Conservation (phyloP, 2,888 invertebrate species). For the Anarsia innoxiella region DNA sequence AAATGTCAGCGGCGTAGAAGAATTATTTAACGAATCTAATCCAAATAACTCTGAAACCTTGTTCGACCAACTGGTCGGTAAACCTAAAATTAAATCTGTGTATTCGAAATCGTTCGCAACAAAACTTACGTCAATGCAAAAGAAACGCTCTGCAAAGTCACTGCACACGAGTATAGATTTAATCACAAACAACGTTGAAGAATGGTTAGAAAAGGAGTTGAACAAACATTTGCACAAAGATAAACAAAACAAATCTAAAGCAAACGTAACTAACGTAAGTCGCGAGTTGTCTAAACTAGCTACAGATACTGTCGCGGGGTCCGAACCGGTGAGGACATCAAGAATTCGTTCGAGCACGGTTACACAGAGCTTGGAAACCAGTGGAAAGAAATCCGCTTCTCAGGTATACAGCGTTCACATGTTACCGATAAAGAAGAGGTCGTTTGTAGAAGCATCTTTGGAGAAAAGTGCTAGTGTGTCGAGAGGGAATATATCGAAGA, state of each 20-base stretch:
- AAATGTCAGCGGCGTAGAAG: slow-evolving; percentile 54
- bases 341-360: slow-evolving; percentile 27
- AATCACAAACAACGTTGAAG: slow-evolving; percentile 35
- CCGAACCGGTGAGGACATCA: slow-evolving; percentile 25
- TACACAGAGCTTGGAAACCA: slow-evolving; percentile 1
- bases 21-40: slow-evolving; percentile 38
- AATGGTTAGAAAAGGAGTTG: slow-evolving; percentile 44
- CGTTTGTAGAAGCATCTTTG: slow-evolving; percentile 22
- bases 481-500: background rate
- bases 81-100: slow-evolving; percentile 33
- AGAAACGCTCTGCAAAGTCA: slow-evolving; percentile 26
- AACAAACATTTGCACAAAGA: slow-evolving; percentile 28
- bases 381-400: slow-evolving; percentile 27
- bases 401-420: slow-evolving; percentile 35
- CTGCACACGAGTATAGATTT: slow-evolving; percentile 33
- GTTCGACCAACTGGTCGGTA: slow-evolving; percentile 45
- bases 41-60: slow-evolving; percentile 27
- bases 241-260: slow-evolving; percentile 3
- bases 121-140: slow-evolving; percentile 22
- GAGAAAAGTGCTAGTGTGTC: slow-evolving; percentile 1
- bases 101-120: slow-evolving; percentile 45
- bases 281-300: slow-evolving; percentile 39
- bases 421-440: slow-evolving; percentile 55
- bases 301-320: slow-evolving; percentile 41
- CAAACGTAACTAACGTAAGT: slow-evolving; percentile 16